phyloP scores from a whole-genome alignment of 2,797 vertebrate genomes.

The Alauda arvensis region DNA sequence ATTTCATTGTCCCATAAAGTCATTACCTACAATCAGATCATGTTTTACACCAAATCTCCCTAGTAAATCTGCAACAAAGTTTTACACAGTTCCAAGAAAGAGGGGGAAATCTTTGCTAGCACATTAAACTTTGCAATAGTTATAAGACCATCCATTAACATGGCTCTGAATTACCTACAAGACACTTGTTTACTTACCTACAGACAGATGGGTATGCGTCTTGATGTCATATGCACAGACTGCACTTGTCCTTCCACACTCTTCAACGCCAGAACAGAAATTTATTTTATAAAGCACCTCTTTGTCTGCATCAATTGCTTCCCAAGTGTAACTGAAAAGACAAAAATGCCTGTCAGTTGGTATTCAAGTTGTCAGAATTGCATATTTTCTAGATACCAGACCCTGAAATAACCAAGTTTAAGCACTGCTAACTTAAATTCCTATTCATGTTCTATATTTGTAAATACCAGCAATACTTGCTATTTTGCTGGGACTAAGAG shows the following conservation, averaged over 20 bases:
- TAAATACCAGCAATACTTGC: not conserved
- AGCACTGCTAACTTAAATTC: not conserved
- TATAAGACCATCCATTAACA: not conserved
- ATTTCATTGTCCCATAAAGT: not conserved
- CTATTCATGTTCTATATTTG: not conserved
- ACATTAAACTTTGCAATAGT: not conserved
- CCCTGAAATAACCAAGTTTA: not conserved
- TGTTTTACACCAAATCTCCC: not conserved
- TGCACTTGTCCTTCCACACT: slow-evolving; percentile 72
- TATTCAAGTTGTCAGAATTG: not conserved
- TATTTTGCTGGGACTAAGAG: not conserved
- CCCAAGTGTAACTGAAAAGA: slow-evolving; percentile 86
- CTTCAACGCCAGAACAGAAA: slow-evolving; percentile 71
- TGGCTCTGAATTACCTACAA: not conserved
- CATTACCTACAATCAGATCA: not conserved
- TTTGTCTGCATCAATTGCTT: slow-evolving; percentile 84
- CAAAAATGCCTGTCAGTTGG: not conserved
- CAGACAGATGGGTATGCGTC: slow-evolving; percentile 45
- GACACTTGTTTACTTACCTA: slow-evolving; percentile 79
- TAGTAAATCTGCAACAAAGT: not conserved
- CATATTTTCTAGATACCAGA: not conserved
- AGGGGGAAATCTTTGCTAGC: not conserved
- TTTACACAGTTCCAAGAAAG: not conserved
- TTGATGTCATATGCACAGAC: slow-evolving; percentile 74
- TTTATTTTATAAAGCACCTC: slow-evolving; percentile 82